These are phyloP conservation scores for Stigmatopora nigra DNA, from an alignment of 2,113 vertebrate species.

Conservation along the genomic window DNA sequence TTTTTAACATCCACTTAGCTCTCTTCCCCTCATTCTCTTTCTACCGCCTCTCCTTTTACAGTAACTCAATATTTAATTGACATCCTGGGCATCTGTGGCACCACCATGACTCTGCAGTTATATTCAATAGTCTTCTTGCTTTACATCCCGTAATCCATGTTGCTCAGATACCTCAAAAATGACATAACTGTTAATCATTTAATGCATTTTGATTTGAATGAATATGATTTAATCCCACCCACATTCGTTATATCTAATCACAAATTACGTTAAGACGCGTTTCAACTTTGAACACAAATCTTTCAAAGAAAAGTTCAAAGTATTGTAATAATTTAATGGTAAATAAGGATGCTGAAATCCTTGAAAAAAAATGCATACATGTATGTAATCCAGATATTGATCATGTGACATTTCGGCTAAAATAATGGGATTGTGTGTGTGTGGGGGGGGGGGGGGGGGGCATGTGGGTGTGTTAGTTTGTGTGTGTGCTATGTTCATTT, in stretches of 20 bases:
- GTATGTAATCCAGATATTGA: background rate
- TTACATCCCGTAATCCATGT: constrained; percentile 38
- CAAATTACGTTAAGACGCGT: background rate
- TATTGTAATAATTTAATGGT: background rate
- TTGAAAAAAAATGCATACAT: background rate
- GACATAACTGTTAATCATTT: background rate
- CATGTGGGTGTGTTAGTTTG: background rate
- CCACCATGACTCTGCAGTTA: constrained; percentile 66
- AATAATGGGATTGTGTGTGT: background rate
- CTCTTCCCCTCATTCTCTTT: constrained; percentile 21
- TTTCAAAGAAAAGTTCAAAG: background rate
- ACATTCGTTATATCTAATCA: background rate
- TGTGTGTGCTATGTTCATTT: background rate
- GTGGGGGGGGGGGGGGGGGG: background rate
- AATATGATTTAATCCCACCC: background rate
- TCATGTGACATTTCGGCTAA: background rate
- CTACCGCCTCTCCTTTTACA: constrained; percentile 44
- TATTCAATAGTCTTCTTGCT: constrained; percentile 44
- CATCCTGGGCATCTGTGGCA: constrained; percentile 46
- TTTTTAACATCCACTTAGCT: constrained; percentile 27
- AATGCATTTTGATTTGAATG: background rate
- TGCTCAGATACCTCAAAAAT: background rate
- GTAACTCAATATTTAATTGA: constrained; percentile 69
- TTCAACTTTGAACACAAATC: background rate
- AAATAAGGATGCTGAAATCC: background rate